Conservation (phyloP, 2,888 invertebrate species). For the Linnaemya vulpina region DNA sequence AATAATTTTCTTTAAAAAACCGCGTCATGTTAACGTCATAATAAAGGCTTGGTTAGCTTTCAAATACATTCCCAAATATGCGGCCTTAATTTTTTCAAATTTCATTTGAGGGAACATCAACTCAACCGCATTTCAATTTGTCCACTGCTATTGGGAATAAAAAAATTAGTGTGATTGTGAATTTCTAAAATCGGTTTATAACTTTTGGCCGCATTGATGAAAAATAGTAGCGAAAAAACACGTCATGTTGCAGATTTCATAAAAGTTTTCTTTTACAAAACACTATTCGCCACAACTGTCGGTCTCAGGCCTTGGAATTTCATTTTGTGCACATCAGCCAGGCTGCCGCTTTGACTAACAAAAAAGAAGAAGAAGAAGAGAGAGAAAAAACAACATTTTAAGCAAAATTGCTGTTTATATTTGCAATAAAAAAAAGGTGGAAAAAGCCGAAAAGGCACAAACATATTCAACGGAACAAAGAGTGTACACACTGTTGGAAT, state of each 20-base stretch:
- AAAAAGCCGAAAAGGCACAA: constrained; percentile 50
- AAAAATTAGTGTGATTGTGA: too few relatives aligned
- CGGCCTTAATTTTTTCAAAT: too few relatives aligned
- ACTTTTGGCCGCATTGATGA: not conserved
- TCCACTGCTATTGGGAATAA: too few relatives aligned
- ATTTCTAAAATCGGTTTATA: too few relatives aligned
- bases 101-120: too few relatives aligned
- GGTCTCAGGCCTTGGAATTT: not conserved
- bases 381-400: not conserved
- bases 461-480: constrained; percentile 11
- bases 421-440: constrained; percentile 38
- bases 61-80: too few relatives aligned
- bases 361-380: not conserved
- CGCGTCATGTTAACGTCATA: too few relatives aligned
- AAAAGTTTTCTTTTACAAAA: not conserved
- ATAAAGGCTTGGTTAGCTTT: too few relatives aligned
- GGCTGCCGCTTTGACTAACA: constrained; percentile 10
- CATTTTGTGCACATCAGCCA: not conserved
- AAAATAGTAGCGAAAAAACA: not conserved
- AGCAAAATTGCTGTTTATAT: constrained; percentile 37
- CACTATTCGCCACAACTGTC: not conserved
- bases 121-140: too few relatives aligned
- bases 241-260: not conserved
- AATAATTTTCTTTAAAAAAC: too few relatives aligned
- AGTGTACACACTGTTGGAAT: constrained; percentile 44